Percentiles rank a stretch among this genome's conserved stretches.
Evolutionary conservation across 2,888 invertebrate species (phyloP).

Genomic region (Drosophila hamatofila): DNA sequence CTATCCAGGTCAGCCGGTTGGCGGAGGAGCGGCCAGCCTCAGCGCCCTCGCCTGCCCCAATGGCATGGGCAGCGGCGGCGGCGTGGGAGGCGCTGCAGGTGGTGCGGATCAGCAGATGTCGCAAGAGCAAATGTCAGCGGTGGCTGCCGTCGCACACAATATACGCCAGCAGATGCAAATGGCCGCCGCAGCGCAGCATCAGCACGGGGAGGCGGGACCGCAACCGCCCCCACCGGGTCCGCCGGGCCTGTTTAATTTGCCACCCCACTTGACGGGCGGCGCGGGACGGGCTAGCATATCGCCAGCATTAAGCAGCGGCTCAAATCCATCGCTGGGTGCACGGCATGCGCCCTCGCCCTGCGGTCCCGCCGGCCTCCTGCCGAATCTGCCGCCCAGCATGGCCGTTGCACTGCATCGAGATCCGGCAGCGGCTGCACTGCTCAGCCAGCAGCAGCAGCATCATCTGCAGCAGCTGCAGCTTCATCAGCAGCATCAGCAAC

Average conservation of each 20-base stretch:
- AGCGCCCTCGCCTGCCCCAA: slow-evolving; percentile 71
- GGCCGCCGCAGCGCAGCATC: slow-evolving; percentile 88
- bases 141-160: slow-evolving; percentile 94
- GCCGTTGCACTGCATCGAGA: slow-evolving; percentile 82
- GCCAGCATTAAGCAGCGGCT: slow-evolving; percentile 84
- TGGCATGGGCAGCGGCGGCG: slow-evolving; percentile 63
- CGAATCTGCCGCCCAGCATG: slow-evolving; percentile 82
- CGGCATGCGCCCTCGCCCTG: slow-evolving; percentile 81
- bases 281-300: slow-evolving; percentile 85
- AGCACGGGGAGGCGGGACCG: slow-evolving; percentile 75
- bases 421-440: slow-evolving; percentile 70
- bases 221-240: slow-evolving; percentile 66
- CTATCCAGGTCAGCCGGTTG: slow-evolving; percentile 85
- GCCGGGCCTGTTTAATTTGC: slow-evolving; percentile 85
- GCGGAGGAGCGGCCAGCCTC: slow-evolving; percentile 51
- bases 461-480: slow-evolving; percentile 76
- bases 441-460: slow-evolving; percentile 78
- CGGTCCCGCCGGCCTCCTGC: slow-evolving; percentile 76
- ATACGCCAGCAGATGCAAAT: slow-evolving; percentile 92
- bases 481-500: slow-evolving; percentile 77
- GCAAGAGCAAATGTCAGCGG: slow-evolving; percentile 92
- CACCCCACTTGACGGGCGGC: slow-evolving; percentile 78
- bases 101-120: slow-evolving; percentile 86
- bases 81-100: slow-evolving; percentile 25
- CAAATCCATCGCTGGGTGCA: slow-evolving; percentile 74